Conservation (phyloP, 1,140 invertebrate genomes). For the Lineus longissimus region DNA sequence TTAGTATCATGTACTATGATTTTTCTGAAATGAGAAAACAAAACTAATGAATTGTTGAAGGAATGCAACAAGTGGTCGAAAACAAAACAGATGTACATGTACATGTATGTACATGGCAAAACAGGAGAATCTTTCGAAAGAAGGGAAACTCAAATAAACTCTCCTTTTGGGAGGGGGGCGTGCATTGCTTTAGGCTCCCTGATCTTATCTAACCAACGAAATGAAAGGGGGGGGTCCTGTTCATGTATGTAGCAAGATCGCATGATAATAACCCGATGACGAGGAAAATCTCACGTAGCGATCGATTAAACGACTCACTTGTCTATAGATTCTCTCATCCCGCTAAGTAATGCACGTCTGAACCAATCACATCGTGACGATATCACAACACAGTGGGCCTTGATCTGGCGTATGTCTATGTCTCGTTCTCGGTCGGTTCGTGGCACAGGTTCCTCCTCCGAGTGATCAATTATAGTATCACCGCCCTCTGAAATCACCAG, state of each 20-base stretch:
- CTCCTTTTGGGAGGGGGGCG: too few species aligned
- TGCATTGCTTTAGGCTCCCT: too few species aligned
- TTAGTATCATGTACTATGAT: constrained; percentile 66
- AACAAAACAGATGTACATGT: too few species aligned
- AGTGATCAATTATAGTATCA: constrained; percentile 51
- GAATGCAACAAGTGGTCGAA: too few species aligned
- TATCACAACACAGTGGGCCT: constrained; percentile 66
- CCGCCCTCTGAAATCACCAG: constrained; percentile 34
- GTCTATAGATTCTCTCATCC: constrained; percentile 69
- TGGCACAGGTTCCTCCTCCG: constrained; percentile 30
- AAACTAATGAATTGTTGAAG: neutral
- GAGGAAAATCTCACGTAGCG: neutral
- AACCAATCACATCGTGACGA: constrained; percentile 70
- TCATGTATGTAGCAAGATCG: neutral
- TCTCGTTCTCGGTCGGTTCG: constrained; percentile 30
- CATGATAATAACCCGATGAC: neutral
- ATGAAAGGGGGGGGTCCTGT: constrained; percentile 9
- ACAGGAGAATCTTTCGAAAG: too few species aligned
- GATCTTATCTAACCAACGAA: constrained; percentile 13
- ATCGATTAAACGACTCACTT: constrained; percentile 56
- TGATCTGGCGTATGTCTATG: constrained; percentile 42
- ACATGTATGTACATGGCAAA: too few species aligned
- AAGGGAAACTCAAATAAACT: too few species aligned
- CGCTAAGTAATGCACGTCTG: constrained; percentile 64
- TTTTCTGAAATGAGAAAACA: constrained; percentile 56